Base-by-base conservation (phyloP, 2,113 vertebrate species). In the Pterocles orientalis region DNA sequence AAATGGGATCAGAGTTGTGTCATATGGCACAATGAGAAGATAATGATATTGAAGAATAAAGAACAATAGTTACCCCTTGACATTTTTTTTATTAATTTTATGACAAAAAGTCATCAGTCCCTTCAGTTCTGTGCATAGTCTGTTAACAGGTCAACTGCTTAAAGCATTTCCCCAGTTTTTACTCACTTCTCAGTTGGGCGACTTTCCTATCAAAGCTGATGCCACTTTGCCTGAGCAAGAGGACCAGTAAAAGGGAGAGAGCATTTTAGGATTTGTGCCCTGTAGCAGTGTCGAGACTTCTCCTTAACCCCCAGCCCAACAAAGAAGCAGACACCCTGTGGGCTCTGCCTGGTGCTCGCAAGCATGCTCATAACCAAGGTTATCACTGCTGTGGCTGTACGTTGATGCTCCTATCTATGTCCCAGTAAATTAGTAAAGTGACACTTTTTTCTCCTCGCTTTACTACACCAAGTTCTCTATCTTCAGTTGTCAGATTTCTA, bases 231-330 rank as follows among this genome's bases (percentile, higher is more conserved):
- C 45, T 12, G 54, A 60, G 43, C 53, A 61, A 62, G 39, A 53
- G 19, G 56, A 56, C 19, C 8, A 24, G 26, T 45, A 18, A 80
- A 87, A 80, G 77, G 12, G 31, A 79, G 25, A 84, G 26, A 41
- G 29, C 8, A 15, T 62, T 77, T 70, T 34, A 26, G 31, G 23
- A 26, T 80, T 58, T 53, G 71, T 80, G 68, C 5, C 36, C 36
- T 0, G 0, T 12, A 81, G 28, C 7, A 0, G 9, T 6, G 4
- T 34, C 48, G 62, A 64, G 10, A 17, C 65, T 48, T 31, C 45
- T 72, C 18, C 20, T 34, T 58, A 18, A 57, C 6, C 28, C 31
- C 13, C n/a, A 36, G 25, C 23, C 10, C 1, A 9, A 4, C 19
- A 14, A 17, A 66, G 69, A 33, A 71, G 43, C 50, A 15, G 51